phyloP scores from a whole-genome alignment of 2,888 invertebrate species.

The Lacanobia wlatinum region DNA sequence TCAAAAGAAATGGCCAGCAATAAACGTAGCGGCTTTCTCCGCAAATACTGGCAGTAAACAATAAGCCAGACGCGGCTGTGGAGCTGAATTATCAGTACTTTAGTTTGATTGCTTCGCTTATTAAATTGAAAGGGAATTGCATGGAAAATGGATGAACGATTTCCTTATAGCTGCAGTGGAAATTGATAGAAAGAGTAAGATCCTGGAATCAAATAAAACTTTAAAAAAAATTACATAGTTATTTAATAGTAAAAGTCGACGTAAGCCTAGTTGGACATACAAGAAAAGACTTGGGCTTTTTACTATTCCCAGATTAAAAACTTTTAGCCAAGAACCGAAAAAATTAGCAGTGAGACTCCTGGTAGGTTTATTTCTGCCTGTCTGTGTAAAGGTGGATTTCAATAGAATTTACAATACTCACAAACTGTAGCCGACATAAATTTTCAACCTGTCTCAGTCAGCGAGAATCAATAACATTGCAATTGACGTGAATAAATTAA shows the following conservation, averaged over 20 bases:
- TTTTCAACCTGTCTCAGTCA: conserved; percentile 13
- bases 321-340: neutral
- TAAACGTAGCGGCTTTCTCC: conserved; percentile 64
- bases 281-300: neutral
- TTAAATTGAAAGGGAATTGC: conserved; percentile 27
- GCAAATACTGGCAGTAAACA: conserved; percentile 60
- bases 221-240: no score
- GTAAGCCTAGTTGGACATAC: neutral
- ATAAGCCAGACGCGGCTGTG: conserved; percentile 32
- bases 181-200: neutral
- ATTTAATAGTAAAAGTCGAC: neutral
- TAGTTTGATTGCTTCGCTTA: conserved; percentile 25
- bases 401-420: conserved; percentile 11
- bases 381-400: neutral
- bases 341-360: neutral
- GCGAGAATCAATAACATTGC: conserved; percentile 29
- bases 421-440: conserved; percentile 6
- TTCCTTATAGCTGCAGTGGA: neutral
- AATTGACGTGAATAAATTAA: conserved; percentile 30
- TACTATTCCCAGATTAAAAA: no score
- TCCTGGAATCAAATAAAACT: neutral
- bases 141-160: conserved; percentile 5
- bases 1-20: conserved; percentile 63
- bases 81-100: conserved; percentile 31
- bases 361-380: neutral